phyloP scores from a whole-genome alignment of 2,888 invertebrate genomes.

The Cephus spinipes region DNA sequence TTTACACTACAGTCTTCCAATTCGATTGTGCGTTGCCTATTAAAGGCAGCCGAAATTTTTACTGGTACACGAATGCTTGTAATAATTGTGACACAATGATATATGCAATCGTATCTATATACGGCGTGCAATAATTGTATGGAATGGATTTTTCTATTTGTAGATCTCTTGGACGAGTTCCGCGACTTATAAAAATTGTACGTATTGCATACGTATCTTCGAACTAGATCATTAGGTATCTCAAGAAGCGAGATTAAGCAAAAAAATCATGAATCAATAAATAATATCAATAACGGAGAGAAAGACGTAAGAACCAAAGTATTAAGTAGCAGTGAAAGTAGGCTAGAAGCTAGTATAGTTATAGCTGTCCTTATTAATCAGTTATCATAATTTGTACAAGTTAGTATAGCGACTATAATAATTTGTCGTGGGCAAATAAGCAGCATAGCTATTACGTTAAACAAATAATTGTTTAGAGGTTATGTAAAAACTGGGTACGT shows the following conservation, averaged over 20 bases:
- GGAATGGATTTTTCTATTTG: background rate
- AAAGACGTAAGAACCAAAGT: conserved; percentile 49
- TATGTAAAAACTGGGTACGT: background rate
- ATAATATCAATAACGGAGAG: background rate
- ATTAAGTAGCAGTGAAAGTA: conserved; percentile 36
- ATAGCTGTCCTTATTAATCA: background rate
- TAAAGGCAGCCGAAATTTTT: background rate
- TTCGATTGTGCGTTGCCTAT: background rate
- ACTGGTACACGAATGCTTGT: background rate
- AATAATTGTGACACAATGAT: background rate
- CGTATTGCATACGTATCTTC: background rate
- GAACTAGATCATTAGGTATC: background rate
- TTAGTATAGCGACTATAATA: background rate
- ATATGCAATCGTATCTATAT: background rate
- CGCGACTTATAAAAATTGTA: background rate
- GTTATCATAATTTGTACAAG: background rate
- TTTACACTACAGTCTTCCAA: conserved; percentile 28
- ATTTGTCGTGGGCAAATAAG: background rate
- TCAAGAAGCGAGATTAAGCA: background rate
- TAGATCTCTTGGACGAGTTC: background rate
- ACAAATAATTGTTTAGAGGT: background rate
- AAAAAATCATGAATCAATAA: background rate
- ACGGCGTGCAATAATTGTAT: background rate
- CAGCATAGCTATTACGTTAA: background rate
- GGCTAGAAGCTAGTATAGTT: background rate